A percentile compares a stretch with the other conserved stretches of the same genome.
These are phyloP conservation scores for Ferrisia virgata DNA, from an alignment of 2,888 invertebrate species.

Conservation along the genomic window DNA sequence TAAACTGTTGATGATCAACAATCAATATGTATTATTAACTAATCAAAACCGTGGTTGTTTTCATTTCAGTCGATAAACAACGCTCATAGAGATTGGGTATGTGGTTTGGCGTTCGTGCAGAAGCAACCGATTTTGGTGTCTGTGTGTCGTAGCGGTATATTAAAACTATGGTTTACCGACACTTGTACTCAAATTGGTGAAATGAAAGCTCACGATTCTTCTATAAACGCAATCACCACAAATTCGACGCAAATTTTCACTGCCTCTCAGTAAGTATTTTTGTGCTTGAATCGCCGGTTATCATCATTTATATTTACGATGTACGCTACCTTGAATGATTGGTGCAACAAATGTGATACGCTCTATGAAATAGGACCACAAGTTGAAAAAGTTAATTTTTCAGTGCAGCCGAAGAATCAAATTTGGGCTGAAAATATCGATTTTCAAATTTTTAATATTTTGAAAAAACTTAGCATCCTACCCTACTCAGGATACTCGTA, in stretches of 20 bases:
- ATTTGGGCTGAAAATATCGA: no score
- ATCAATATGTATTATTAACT: not conserved
- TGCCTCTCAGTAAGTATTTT: conserved; percentile 74
- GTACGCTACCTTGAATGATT: no score
- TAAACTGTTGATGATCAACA: not conserved
- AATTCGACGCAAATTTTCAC: conserved; percentile 70
- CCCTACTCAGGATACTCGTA: no score
- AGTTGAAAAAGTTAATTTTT: no score
- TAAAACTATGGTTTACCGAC: conserved; percentile 72
- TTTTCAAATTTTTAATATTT: no score
- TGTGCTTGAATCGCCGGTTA: no score
- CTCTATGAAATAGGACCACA: no score
- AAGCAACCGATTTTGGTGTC: conserved; percentile 63
- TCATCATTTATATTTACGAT: no score
- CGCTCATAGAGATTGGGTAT: conserved; percentile 85
- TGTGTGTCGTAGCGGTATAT: conserved; percentile 72
- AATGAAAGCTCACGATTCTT: conserved; percentile 65
- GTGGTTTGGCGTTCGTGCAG: conserved; percentile 63
- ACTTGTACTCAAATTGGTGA: conserved; percentile 65
- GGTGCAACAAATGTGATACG: no score
- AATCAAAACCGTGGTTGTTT: not conserved
- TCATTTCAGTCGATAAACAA: conserved; percentile 66
- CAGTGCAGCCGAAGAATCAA: no score
- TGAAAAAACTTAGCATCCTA: no score
- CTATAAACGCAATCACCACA: conserved; percentile 67